Base-by-base conservation (phyloP, 2,797 vertebrate species). In the Chaunax sp. region DNA sequence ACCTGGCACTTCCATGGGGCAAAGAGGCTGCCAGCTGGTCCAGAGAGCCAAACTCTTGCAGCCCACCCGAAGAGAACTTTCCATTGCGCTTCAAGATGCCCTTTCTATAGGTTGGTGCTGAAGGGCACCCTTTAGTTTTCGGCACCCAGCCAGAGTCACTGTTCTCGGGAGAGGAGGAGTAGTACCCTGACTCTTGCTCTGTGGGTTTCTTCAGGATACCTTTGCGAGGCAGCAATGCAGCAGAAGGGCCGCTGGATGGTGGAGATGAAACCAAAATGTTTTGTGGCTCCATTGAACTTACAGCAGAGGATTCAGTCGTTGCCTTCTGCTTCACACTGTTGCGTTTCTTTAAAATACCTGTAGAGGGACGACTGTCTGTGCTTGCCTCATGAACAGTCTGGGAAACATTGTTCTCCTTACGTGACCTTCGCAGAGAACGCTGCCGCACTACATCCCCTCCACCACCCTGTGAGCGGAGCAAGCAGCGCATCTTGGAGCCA, bases 11-110 rank as follows among this genome's bases (percentile, higher is more conserved):
- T 0, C 90, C 86, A 0, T 64, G 37, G 0, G 93, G 88, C 58
- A 88, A 69, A 5, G 92, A 86, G 2, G 91, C 86, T 0, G 94
- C 87, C 15, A 96, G 86, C 70, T 95, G 94, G 0, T 93, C 66
- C 53, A 97, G 86, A 0, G 87, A 95, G 11, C 96, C 94, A 0
- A 96, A 95, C 16, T 91, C 82, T 16, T 92, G 54, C 0, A 92
- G 6, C n/a, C 89, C 19, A 0, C 91, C 80, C 0, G 94, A 92
- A 0, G 97, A 97, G 81, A 95, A 99, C 79, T 96, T 98, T 25
- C 97, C 92, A 0, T 96, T 94, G 46, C 85, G 92, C 49, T 99
- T 99, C 35, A 99, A 93, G 84, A 99, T 99, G 46, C 97, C 97
- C 70, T 98, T 98, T 51, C 87, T 90, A 0, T 63, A 74, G 0